phyloP scores from a whole-genome alignment of 1,140 invertebrate genomes.

The Philotrypesis tridentata region DNA sequence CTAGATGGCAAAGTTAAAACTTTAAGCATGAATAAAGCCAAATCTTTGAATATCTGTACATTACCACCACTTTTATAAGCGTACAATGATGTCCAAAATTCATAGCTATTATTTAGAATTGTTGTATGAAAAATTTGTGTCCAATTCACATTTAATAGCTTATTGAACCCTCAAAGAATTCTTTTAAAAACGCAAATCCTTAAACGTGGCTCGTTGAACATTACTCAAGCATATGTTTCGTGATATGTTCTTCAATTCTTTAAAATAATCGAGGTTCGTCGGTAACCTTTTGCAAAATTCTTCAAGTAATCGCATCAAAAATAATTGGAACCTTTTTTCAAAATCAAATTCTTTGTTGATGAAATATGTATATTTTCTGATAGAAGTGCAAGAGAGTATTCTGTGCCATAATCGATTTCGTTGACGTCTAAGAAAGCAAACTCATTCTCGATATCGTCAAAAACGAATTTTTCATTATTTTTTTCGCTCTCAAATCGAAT shows the following conservation, averaged over 20 bases:
- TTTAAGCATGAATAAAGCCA: conserved; percentile 37
- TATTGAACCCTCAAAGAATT: neutral
- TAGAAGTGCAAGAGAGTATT: neutral
- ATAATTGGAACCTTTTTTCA: conserved; percentile 13
- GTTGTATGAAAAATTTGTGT: neutral
- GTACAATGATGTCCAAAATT: conserved; percentile 34
- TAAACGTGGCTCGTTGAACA: neutral
- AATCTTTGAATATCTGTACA: conserved; percentile 50
- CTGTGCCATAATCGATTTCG: conserved; percentile 4
- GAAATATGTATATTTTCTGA: neutral
- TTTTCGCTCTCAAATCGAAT: conserved; percentile 47
- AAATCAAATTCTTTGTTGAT: neutral
- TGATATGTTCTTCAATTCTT: conserved; percentile 13
- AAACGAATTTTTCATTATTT: conserved; percentile 52
- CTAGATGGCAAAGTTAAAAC: conserved; percentile 25
- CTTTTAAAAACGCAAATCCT: neutral
- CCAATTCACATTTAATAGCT: neutral
- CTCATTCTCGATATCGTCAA: conserved; percentile 18
- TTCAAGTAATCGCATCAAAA: conserved; percentile 8
- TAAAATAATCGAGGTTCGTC: neutral
- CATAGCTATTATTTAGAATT: conserved; percentile 11
- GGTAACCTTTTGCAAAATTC: neutral
- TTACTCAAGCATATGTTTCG: neutral
- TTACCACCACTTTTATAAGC: conserved; percentile 50
- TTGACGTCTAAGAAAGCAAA: neutral